Conservation (phyloP, 2,797 vertebrate genomes). For the Myripristis jacobus region DNA sequence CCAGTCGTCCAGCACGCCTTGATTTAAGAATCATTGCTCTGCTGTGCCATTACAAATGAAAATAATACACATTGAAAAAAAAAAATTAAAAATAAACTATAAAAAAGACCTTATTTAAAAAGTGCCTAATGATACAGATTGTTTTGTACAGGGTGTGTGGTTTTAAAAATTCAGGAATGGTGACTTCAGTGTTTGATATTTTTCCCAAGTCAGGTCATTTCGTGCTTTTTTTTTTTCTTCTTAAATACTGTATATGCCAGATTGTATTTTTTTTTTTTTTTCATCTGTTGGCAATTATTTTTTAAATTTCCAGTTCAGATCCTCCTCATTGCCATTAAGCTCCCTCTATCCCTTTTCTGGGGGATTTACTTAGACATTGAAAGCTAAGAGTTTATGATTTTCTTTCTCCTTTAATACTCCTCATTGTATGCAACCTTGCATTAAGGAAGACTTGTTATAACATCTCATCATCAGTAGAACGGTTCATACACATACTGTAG, state of each 20-base stretch:
- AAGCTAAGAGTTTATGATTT: slow-evolving; percentile 18
- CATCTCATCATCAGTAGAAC: slow-evolving; percentile 9
- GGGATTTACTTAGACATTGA: slow-evolving; percentile 34
- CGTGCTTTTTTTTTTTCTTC: slow-evolving; percentile 48
- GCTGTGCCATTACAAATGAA: slow-evolving; percentile 72
- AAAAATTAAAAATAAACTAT: slow-evolving; percentile 52
- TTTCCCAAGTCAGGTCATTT: slow-evolving; percentile 57
- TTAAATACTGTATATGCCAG: slow-evolving; percentile 54
- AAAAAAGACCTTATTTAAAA: slow-evolving; percentile 77
- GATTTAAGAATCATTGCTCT: slow-evolving; percentile 62
- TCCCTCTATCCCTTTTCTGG: slow-evolving; percentile 16
- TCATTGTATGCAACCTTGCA: slow-evolving; percentile 16
- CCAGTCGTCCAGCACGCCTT: slow-evolving; percentile 61
- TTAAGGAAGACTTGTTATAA: slow-evolving; percentile 11
- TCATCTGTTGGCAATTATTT: not conserved
- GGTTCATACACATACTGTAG: slow-evolving; percentile 17
- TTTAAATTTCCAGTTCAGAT: slow-evolving; percentile 32
- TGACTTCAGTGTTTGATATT: slow-evolving; percentile 69
- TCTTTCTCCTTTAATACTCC: slow-evolving; percentile 1
- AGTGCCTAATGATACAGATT: slow-evolving; percentile 85
- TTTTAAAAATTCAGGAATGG: slow-evolving; percentile 73
- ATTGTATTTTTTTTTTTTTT: slow-evolving; percentile 44
- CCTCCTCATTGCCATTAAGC: slow-evolving; percentile 15
- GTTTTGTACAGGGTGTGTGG: slow-evolving; percentile 77
- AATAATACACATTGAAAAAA: slow-evolving; percentile 60